Evolutionary conservation across 2,113 vertebrate species (phyloP).

Genomic region (Egretta garzetta): DNA sequence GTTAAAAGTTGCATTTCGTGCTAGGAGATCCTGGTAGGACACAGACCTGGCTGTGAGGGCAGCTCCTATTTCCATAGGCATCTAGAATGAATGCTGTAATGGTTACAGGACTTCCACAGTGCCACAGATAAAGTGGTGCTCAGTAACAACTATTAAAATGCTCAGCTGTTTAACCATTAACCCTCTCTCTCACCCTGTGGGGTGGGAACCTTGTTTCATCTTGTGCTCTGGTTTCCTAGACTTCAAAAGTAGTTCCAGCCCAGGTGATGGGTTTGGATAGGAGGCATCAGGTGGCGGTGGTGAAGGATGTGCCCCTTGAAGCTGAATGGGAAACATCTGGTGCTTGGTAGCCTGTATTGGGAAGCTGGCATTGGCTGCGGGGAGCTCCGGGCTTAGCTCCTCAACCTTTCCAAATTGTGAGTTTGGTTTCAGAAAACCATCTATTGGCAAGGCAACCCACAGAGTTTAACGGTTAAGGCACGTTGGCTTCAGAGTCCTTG

Average conservation of each 20-base stretch:
- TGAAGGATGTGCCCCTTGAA: neutral
- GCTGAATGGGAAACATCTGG: neutral
- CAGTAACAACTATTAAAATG: neutral
- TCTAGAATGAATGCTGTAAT: neutral
- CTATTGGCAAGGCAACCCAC: rapidly evolving
- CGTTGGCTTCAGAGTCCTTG: neutral
- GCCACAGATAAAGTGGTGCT: neutral
- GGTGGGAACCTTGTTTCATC: neutral
- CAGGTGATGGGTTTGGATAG: neutral
- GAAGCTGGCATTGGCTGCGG: neutral
- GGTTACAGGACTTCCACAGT: neutral
- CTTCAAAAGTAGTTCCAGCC: neutral
- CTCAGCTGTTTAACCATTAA: neutral
- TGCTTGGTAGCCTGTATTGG: neutral
- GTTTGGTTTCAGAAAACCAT: neutral
- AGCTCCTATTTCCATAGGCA: neutral
- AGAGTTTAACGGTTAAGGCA: neutral
- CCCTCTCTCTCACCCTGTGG: neutral
- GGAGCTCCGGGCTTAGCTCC: neutral
- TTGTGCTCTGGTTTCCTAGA: neutral
- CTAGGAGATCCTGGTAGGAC: neutral
- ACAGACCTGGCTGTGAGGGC: neutral
- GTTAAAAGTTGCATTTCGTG: neutral
- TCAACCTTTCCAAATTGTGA: rapidly evolving
- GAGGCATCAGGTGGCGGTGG: neutral